These are phyloP conservation scores for Spea multiplicata DNA, from an alignment of 2,113 vertebrate species.

Conservation along the genomic window DNA sequence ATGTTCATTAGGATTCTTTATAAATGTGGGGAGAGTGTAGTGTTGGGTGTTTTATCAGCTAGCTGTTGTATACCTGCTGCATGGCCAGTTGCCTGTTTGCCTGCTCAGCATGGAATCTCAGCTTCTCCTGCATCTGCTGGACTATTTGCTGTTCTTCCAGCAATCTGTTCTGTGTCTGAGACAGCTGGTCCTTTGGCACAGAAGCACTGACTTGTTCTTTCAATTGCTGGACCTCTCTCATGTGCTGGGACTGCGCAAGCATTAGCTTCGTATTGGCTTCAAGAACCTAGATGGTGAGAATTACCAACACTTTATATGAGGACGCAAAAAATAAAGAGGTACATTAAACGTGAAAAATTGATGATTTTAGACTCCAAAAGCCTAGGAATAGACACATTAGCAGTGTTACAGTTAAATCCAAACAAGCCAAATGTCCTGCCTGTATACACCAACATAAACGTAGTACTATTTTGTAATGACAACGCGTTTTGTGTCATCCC, in stretches of 20 bases:
- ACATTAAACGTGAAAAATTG: too few species aligned
- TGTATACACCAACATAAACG: too few species aligned
- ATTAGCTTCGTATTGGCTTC: constrained; percentile 63
- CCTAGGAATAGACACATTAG: too few species aligned
- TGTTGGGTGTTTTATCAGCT: too few species aligned
- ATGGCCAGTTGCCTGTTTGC: constrained; percentile 61
- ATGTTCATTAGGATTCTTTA: too few species aligned
- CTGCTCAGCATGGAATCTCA: constrained; percentile 65
- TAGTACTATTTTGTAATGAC: too few species aligned
- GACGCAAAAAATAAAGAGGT: too few species aligned
- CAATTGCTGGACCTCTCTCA: constrained; percentile 62
- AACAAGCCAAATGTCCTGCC: too few species aligned
- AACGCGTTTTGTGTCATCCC: too few species aligned
- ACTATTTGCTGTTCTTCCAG: constrained; percentile 63
- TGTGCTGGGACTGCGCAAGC: constrained; percentile 59
- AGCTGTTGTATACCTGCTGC: constrained; percentile 65
- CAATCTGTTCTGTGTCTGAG: constrained; percentile 61
- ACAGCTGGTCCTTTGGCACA: constrained; percentile 56
- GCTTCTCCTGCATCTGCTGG: constrained; percentile 64
- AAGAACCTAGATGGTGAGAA: constrained; percentile 56
- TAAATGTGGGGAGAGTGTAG: too few species aligned
- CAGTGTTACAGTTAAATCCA: too few species aligned
- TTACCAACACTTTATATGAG: not conserved
- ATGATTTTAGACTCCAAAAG: too few species aligned
- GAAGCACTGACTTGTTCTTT: constrained; percentile 53